Evolutionary conservation across 1,140 invertebrate genomes (phyloP).

Genomic region (Chironomus tepperi): DNA sequence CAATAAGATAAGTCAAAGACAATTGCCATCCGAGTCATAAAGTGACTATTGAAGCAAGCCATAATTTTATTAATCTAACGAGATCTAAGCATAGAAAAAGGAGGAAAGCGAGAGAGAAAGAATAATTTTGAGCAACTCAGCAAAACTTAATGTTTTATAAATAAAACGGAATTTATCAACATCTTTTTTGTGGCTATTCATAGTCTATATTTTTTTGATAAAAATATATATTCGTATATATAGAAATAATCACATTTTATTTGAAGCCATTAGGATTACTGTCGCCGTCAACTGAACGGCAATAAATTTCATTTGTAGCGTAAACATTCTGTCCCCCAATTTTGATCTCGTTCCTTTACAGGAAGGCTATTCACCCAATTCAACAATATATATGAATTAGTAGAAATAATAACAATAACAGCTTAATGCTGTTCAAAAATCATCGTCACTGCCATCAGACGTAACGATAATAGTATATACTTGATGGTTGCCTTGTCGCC

Average conservation of each 20-base stretch:
- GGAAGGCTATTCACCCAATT: neutral
- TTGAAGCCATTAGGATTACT: constrained; percentile 19
- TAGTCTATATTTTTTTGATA: neutral
- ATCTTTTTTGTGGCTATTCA: neutral
- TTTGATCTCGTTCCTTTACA: neutral
- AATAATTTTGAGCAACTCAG: neutral
- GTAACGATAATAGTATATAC: neutral
- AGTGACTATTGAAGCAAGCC: too few relatives aligned
- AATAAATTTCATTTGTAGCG: constrained; percentile 11
- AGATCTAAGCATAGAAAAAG: too few relatives aligned
- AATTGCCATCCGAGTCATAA: too few relatives aligned
- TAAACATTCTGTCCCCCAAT: neutral
- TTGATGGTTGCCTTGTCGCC: constrained; percentile 10
- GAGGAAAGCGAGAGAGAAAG: too few relatives aligned
- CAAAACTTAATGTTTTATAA: neutral
- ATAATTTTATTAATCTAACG: too few relatives aligned
- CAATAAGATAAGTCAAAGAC: too few relatives aligned
- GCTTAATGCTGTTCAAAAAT: neutral
- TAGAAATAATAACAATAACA: neutral
- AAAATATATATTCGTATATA: neutral
- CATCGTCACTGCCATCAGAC: neutral
- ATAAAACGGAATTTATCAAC: neutral
- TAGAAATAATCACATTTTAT: constrained; percentile 23
- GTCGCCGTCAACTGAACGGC: neutral
- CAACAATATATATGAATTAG: neutral